Conservation (phyloP, 1,140 invertebrate species). For the Drosophila carrolli region DNA sequence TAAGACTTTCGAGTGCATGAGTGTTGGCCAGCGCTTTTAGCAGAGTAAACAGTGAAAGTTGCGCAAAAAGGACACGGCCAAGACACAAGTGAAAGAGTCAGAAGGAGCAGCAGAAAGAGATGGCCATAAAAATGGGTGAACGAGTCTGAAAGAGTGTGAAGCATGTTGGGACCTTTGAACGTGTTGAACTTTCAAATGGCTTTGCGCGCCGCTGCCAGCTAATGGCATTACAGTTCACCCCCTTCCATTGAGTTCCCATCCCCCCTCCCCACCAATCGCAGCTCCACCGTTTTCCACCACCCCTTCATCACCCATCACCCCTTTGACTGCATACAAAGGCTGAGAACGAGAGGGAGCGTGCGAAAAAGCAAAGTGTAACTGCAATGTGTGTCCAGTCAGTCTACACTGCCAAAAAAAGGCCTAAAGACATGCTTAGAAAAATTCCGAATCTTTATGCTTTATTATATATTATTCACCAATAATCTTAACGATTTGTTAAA, state of each 20-base stretch:
- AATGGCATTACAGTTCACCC: constrained; percentile 78
- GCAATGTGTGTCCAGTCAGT: constrained; percentile 59
- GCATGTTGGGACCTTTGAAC: constrained; percentile 80
- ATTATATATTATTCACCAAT: too few species aligned
- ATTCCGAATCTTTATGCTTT: neutral
- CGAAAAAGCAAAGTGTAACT: constrained; percentile 71
- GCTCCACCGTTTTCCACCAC: neutral
- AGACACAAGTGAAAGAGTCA: constrained; percentile 59
- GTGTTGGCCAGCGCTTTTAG: constrained; percentile 81
- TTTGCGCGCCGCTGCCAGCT: constrained; percentile 80
- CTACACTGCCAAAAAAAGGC: neutral
- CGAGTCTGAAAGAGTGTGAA: constrained; percentile 50
- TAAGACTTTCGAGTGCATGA: constrained; percentile 69
- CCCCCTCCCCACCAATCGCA: neutral
- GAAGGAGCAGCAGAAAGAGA: constrained; percentile 28
- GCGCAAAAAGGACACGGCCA: constrained; percentile 77
- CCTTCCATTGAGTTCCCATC: constrained; percentile 17
- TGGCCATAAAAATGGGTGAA: constrained; percentile 29
- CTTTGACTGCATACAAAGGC: constrained; percentile 70
- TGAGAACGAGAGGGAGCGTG: constrained; percentile 39
- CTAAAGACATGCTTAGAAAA: neutral
- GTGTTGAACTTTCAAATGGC: constrained; percentile 82
- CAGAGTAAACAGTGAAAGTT: constrained; percentile 83
- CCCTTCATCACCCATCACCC: constrained; percentile 12
- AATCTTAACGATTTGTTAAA: neutral